Percentiles rank a stretch among this genome's conserved stretches.
These are phyloP conservation scores for Sus cebifrons DNA, from an alignment of 2,797 vertebrate species.

Conservation along the genomic window DNA sequence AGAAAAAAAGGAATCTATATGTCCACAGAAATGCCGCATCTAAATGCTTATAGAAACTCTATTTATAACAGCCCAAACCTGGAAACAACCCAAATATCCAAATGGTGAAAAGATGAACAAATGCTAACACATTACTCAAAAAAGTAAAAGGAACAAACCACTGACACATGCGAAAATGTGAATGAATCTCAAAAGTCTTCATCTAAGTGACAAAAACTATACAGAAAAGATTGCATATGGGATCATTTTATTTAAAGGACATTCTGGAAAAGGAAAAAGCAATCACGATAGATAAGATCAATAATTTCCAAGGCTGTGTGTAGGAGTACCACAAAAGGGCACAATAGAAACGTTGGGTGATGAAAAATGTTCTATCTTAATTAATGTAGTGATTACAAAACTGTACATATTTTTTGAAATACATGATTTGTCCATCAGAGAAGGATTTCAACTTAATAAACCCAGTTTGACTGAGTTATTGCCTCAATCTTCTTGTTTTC, in stretches of 20 bases:
- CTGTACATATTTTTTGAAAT: neutral
- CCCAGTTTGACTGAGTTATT: neutral
- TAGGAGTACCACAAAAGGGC: neutral
- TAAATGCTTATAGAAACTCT: neutral
- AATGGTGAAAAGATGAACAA: neutral
- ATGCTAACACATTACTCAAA: neutral
- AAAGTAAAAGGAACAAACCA: neutral
- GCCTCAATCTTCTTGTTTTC: neutral
- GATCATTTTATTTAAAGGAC: neutral
- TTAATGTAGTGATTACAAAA: neutral
- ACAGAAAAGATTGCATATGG: neutral
- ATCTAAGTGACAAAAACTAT: neutral
- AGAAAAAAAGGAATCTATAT: neutral
- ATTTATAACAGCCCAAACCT: neutral
- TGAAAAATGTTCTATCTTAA: neutral
- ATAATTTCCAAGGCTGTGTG: neutral
- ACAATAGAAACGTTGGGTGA: neutral
- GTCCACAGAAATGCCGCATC: neutral
- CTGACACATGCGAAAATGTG: neutral
- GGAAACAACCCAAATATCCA: neutral
- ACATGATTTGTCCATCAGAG: neutral
- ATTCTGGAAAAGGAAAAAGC: neutral
- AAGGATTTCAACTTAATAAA: slow-evolving; percentile 22
- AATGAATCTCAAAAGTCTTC: neutral
- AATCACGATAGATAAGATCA: neutral